A percentile compares a stretch with the other conserved stretches of the same genome.
Evolutionary conservation across 2,797 vertebrate genomes (phyloP).

Genomic region (Hemibagrus guttatus): DNA sequence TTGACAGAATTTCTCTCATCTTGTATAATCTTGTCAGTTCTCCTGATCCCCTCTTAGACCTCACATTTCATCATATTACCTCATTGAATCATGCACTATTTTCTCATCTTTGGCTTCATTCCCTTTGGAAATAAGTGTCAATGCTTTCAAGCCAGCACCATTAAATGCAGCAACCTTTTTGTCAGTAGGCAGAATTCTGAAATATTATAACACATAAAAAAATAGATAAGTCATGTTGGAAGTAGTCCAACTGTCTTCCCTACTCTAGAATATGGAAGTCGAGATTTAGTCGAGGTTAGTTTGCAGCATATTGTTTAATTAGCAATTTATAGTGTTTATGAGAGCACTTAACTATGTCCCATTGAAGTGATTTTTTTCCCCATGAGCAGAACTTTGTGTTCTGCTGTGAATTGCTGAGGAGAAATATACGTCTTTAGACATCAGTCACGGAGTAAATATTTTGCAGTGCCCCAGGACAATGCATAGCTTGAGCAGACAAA

Average conservation of each 20-base stretch:
- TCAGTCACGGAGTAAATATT: neutral
- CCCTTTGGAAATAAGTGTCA: neutral
- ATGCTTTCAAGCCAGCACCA: neutral
- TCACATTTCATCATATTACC: neutral
- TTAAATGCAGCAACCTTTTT: neutral
- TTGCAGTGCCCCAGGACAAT: neutral
- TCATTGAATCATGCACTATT: neutral
- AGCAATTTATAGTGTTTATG: neutral
- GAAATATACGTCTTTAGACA: neutral
- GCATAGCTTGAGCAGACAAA: neutral
- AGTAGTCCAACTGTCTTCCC: neutral
- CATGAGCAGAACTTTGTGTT: neutral
- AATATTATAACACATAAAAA: neutral
- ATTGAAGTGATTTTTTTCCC: neutral
- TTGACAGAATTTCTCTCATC: conserved; percentile 4
- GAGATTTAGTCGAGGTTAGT: neutral
- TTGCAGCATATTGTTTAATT: neutral
- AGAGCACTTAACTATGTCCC: neutral
- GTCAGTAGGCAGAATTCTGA: neutral
- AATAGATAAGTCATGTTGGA: neutral
- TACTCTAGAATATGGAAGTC: neutral
- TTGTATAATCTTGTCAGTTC: conserved; percentile 10
- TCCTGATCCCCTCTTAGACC: neutral
- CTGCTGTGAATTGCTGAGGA: neutral
- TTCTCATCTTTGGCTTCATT: neutral